Evolutionary conservation across 2,888 invertebrate species (phyloP).

Genomic region (Phengaris alcon): DNA sequence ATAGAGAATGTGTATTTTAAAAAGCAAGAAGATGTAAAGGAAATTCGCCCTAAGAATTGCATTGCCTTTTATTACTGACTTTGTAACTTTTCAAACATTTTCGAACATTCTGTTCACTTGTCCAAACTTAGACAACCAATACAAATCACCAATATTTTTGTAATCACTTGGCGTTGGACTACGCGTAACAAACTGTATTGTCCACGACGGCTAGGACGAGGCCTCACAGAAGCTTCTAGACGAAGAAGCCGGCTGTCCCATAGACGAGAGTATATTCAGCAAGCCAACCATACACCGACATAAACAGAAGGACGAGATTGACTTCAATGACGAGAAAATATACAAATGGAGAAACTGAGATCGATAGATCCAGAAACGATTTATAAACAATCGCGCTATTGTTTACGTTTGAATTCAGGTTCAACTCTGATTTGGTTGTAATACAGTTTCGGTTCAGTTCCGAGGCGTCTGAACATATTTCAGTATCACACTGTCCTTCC

Average conservation of each 20-base stretch:
- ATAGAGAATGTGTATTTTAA: no score
- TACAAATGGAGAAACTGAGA: slow-evolving; percentile 48
- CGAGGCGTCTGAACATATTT: no score
- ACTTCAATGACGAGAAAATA: slow-evolving; percentile 60
- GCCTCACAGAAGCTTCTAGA: slow-evolving; percentile 86
- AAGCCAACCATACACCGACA: slow-evolving; percentile 70
- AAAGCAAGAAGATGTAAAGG: no score
- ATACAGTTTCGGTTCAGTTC: no score
- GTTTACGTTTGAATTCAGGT: no score
- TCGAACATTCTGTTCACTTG: no score
- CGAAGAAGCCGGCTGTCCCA: slow-evolving; percentile 83
- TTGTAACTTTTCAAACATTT: no score
- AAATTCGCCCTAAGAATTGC: no score
- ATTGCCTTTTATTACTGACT: no score
- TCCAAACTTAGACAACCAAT: background rate
- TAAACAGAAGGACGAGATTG: slow-evolving; percentile 62
- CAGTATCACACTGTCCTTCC: no score
- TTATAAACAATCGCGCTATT: slow-evolving; percentile 45
- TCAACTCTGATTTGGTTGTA: no score
- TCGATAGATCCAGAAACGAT: slow-evolving; percentile 58
- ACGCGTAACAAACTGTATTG: slow-evolving; percentile 86
- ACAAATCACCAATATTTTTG: slow-evolving; percentile 29
- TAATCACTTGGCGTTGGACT: slow-evolving; percentile 83
- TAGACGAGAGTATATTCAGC: slow-evolving; percentile 83
- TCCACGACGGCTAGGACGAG: slow-evolving; percentile 88